phyloP scores from a whole-genome alignment of 2,797 vertebrate genomes.

The Erpetoichthys calabaricus region DNA sequence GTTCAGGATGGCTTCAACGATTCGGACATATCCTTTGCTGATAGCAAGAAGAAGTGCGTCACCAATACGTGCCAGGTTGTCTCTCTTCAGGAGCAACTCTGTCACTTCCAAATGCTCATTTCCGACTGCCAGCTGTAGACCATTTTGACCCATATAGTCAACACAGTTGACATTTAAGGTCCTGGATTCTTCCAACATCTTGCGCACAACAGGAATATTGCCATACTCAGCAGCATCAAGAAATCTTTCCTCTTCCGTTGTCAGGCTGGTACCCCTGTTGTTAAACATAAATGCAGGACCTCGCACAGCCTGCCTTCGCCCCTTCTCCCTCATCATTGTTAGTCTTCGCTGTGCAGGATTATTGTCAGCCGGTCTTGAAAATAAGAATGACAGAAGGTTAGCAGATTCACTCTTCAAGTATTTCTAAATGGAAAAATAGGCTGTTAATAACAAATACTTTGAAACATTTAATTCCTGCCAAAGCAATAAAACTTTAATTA shows the following conservation, averaged over 20 bases:
- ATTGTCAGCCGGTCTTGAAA: slow-evolving; percentile 43
- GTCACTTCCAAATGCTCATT: slow-evolving; percentile 80
- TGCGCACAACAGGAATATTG: slow-evolving; percentile 75
- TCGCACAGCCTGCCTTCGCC: slow-evolving; percentile 60
- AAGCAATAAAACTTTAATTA: too few species aligned
- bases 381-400: slow-evolving; percentile 6
- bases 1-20: slow-evolving; percentile 70
- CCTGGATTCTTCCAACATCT: slow-evolving; percentile 69
- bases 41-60: slow-evolving; percentile 75
- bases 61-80: slow-evolving; percentile 72
- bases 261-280: slow-evolving; percentile 58
- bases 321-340: slow-evolving; percentile 65
- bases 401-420: background rate
- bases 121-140: slow-evolving; percentile 70
- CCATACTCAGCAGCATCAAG: slow-evolving; percentile 72
- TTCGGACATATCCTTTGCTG: slow-evolving; percentile 75
- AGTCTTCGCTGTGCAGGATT: slow-evolving; percentile 48
- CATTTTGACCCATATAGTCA: slow-evolving; percentile 78
- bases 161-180: slow-evolving; percentile 73
- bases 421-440: background rate
- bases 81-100: slow-evolving; percentile 64
- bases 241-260: slow-evolving; percentile 66
- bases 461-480: too few species aligned
- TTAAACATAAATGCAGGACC: slow-evolving; percentile 77
- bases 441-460: too few species aligned